Evolutionary conservation across 1,140 invertebrate genomes (phyloP).

Genomic region (Drusus annulatus): DNA sequence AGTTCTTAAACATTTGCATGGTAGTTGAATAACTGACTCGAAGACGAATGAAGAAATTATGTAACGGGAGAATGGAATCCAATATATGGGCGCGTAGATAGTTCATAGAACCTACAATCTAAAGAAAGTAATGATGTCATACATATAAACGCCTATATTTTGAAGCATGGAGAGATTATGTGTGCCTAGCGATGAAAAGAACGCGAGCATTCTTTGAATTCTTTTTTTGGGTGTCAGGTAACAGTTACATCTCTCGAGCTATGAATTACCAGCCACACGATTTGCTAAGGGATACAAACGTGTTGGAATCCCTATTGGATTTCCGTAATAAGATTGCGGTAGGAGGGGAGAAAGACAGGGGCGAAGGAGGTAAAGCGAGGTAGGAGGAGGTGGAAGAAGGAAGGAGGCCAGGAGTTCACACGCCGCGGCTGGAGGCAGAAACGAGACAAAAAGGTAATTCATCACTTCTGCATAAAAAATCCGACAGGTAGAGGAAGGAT

Average conservation of each 20-base stretch:
- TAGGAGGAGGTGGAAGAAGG: background rate
- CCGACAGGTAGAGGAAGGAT: slow-evolving; percentile 14
- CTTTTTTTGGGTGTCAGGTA: background rate
- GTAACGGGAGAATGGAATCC: no score
- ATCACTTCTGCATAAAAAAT: slow-evolving; percentile 30
- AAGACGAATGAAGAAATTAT: no score
- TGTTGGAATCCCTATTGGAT: slow-evolving; percentile 54
- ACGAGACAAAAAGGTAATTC: slow-evolving; percentile 40
- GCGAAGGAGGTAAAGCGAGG: background rate
- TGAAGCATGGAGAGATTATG: background rate
- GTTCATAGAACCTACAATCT: no score
- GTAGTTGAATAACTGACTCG: no score
- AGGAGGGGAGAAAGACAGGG: background rate
- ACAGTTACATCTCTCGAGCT: slow-evolving; percentile 24
- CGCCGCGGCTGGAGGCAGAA: slow-evolving; percentile 24
- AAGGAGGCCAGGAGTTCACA: slow-evolving; percentile 11
- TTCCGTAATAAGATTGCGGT: slow-evolving; percentile 53
- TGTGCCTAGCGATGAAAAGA: background rate
- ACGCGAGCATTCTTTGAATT: slow-evolving; percentile 1
- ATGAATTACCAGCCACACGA: slow-evolving; percentile 45
- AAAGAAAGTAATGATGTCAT: no score
- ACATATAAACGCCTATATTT: no score
- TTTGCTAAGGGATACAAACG: slow-evolving; percentile 55
- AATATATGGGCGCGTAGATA: no score
- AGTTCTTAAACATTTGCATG: no score